Evolutionary conservation across 2,797 vertebrate genomes (phyloP).

Genomic region (Pampus argenteus): DNA sequence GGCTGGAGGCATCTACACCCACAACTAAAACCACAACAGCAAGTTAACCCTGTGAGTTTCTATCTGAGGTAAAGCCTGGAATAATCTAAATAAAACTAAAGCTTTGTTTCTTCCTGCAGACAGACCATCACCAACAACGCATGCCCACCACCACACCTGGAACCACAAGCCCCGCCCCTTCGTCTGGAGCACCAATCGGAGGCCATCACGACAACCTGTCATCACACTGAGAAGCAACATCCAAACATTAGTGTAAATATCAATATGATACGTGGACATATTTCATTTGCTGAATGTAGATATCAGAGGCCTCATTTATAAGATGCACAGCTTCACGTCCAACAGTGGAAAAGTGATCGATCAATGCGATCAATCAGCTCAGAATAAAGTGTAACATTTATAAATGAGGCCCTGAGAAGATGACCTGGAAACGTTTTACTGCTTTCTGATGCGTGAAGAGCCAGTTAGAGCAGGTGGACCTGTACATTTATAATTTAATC

Average conservation of each 20-base stretch:
- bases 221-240: conserved; percentile 23
- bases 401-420: conserved; percentile 36
- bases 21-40: conserved; percentile 77
- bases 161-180: conserved; percentile 53
- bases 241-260: conserved; percentile 35
- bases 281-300: conserved; percentile 39
- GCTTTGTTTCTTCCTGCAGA: conserved; percentile 31
- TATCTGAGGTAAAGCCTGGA: too few species aligned
- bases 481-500: conserved; percentile 14
- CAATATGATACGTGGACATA: conserved; percentile 8
- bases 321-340: conserved; percentile 14
- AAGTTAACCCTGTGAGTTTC: conserved; percentile 41
- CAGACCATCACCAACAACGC: conserved; percentile 40
- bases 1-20: conserved; percentile 78
- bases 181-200: conserved; percentile 46
- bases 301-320: conserved; percentile 33
- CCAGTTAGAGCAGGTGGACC: not conserved
- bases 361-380: not conserved
- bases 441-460: not conserved
- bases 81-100: not conserved
- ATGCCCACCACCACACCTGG: conserved; percentile 51
- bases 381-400: not conserved
- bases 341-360: not conserved
- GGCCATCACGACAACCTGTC: conserved; percentile 53
- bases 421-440: not conserved